Percentiles rank a stretch among this genome's conserved stretches.
phyloP scores from a whole-genome alignment of 2,113 vertebrate genomes.

The Cavia porcellus region DNA sequence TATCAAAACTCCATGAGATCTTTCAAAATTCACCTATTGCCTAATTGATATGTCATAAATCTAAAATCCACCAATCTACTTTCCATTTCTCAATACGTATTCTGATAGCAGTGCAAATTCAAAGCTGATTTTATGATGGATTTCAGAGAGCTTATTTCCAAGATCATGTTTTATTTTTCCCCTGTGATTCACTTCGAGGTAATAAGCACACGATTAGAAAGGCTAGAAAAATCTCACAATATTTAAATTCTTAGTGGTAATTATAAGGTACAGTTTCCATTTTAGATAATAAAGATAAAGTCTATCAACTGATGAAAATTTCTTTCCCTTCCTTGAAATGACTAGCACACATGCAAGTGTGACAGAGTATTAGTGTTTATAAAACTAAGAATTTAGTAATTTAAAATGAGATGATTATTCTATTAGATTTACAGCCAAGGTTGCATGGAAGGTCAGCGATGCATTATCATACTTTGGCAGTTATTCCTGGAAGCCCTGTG shows the following conservation, averaged over 20 bases:
- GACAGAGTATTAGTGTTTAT: conserved; percentile 39
- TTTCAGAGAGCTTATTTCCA: conserved; percentile 15
- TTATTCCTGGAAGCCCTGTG: conserved; percentile 17
- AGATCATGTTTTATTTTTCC: neutral
- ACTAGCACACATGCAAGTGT: neutral
- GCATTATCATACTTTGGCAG: neutral
- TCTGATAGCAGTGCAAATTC: neutral
- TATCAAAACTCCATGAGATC: conserved; percentile 47
- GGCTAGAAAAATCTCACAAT: neutral
- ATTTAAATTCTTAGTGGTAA: conserved; percentile 40
- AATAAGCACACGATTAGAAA: conserved; percentile 26
- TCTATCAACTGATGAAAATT: conserved; percentile 2
- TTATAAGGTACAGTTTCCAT: conserved; percentile 15
- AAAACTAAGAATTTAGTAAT: conserved; percentile 45
- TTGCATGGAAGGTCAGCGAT: conserved; percentile 13
- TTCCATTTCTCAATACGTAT: neutral
- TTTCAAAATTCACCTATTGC: conserved; percentile 47
- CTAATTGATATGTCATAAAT: conserved; percentile 42
- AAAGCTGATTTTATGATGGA: conserved; percentile 4
- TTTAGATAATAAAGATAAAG: conserved; percentile 41
- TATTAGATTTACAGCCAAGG: conserved; percentile 46
- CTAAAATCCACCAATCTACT: neutral
- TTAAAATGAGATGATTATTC: conserved; percentile 31
- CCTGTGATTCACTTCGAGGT: neutral
- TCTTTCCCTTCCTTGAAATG: conserved; percentile 26